A percentile compares a stretch with the other conserved stretches of the same genome.
Evolutionary conservation across 1,140 invertebrate species (phyloP).

Genomic region (Heliothis subflexa): DNA sequence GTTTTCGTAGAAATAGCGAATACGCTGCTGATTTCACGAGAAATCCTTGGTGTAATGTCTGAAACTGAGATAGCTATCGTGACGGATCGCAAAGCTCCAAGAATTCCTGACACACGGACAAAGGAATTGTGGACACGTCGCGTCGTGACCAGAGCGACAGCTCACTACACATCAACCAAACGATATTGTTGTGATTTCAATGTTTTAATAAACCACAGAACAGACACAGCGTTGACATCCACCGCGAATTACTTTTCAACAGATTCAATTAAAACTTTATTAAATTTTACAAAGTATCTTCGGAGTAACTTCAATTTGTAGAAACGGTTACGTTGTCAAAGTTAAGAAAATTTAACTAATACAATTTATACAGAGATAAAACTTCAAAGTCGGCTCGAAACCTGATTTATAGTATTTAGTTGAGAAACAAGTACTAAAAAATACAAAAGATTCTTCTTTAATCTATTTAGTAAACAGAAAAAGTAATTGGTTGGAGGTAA

Average conservation of each 20-base stretch:
- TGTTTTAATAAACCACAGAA: slow-evolving; percentile 39
- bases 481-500: slow-evolving; percentile 24
- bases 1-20: slow-evolving; percentile 50
- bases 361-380: slow-evolving; percentile 72
- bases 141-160: slow-evolving; percentile 55
- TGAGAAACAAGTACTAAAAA: slow-evolving; percentile 22
- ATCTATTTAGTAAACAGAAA: slow-evolving; percentile 26
- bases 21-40: slow-evolving; percentile 61
- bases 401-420: slow-evolving; percentile 43
- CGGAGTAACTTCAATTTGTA: slow-evolving; percentile 68
- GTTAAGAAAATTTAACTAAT: slow-evolving; percentile 75
- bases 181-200: slow-evolving; percentile 53
- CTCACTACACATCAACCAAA: neutral
- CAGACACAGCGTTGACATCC: slow-evolving; percentile 66
- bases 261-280: slow-evolving; percentile 85
- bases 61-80: slow-evolving; percentile 63
- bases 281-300: slow-evolving; percentile 79
- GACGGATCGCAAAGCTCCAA: slow-evolving; percentile 58
- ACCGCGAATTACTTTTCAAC: slow-evolving; percentile 72
- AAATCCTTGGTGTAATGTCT: slow-evolving; percentile 58
- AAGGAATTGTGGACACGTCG: slow-evolving; percentile 62
- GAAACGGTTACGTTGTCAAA: slow-evolving; percentile 73
- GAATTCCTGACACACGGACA: slow-evolving; percentile 64
- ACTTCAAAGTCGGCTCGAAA: slow-evolving; percentile 51
- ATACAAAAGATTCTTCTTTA: slow-evolving; percentile 47